Base-by-base conservation (phyloP, 2,888 invertebrate species). In the Drosophila mimica region DNA sequence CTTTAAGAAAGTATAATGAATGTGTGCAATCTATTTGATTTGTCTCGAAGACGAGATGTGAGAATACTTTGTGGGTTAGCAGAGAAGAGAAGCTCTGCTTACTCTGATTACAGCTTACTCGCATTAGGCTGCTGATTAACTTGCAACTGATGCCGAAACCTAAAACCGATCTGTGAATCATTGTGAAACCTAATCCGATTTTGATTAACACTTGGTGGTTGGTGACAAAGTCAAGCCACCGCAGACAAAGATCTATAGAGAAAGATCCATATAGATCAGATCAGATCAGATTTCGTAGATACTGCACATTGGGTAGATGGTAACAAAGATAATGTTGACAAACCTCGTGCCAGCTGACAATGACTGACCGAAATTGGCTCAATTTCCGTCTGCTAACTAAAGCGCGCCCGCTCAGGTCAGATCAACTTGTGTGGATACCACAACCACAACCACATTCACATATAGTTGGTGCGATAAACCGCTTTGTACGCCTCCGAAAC, bases 351-450 rank as follows among this genome's bases (percentile, higher is more conserved):
- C 61, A 43, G 33, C 30, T 40, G 61, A 70, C 79, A 76, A 77
- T 53, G 69, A 20, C 38, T 52, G 66, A 48, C 56, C 52, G 52
- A 82, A 87, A 88, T 89, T 84, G 80, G 70, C 74, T 80, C 86
- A 76, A 82, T 81, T 84, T 53, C 74, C 52, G 49, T 46, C 53
- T 60, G 48, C 71, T 74, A 86, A 86, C 89, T 88, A 88, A 83
- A 86, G 59, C 68, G 56, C 59, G 30, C 33, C 20, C 15, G 48
- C 9, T 34, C 40, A 33, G 40, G 5, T 25, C 15, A 46, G 43
- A n/a, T 34, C 38, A 33, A 25, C 33, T 20, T 49, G 4, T 49
- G 56, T 49, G 56, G 13, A 33, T 49, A 33, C 5, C 20, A 48
- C 1, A 31, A n/a, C 54, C 28, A 57, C 30, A 52, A 40, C 48